Base-by-base conservation (phyloP, 2,113 vertebrate species). In the Leptosomus discolor region DNA sequence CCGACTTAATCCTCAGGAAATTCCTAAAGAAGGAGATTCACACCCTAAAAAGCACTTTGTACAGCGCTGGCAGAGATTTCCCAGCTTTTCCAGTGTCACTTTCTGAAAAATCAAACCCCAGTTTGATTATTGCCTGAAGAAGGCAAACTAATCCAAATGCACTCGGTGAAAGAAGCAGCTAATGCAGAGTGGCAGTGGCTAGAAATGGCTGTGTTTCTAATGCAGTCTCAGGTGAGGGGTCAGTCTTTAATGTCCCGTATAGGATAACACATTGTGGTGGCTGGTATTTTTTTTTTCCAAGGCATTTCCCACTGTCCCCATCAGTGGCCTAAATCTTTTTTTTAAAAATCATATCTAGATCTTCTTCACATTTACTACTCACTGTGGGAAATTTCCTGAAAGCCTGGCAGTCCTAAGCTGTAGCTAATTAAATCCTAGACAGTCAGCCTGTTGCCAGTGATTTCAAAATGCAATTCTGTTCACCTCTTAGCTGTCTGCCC, bases 101-200 rank as follows among this genome's bases (percentile, higher is more conserved):
- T 48, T 69, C 71, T 89, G 43, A 78, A n/a, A 85, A 76, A 90
- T 53, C 36, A 68, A 78, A 24, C 20, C 70, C 30, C 36, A 51
- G 36, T 19, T 10, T 84, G 82, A 93, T 71, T 68, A 75, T 34
- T 91, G 83, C 43, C 64, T 54, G 67, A 69, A 95, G 91, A 84
- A 94, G 89, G 45, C 67, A 88, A 96, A 64, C 51, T 82, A 96
- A 85, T 90, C n/a, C 90, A 78, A 32, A 78, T 53, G 77, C 46
- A 58, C 37, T 32, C 1, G 12, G 37, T 39, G 60, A 84, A 56
- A 91, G 60, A 21, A 77, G 51, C 56, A 92, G 65, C 80, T 82
- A 54, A 77, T 18, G 57, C 23, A 20, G 53, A 94, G 70, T 41
- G 56, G 82, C 70, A 93, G 63, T 34, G 53, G 29, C 61, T 58